Evolutionary conservation across 2,888 invertebrate genomes (phyloP).

Genomic region (Drosophila falleni): DNA sequence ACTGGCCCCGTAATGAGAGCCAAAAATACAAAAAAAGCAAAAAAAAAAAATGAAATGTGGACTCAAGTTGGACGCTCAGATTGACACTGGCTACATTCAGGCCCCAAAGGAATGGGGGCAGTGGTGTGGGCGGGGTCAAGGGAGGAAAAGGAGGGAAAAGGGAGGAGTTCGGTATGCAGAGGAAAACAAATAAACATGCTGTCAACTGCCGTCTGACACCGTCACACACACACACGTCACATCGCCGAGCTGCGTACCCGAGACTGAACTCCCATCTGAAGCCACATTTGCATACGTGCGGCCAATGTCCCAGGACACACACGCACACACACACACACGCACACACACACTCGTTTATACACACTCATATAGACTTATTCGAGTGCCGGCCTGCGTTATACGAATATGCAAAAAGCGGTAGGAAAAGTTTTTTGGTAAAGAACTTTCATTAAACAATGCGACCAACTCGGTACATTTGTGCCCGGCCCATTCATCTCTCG

Average conservation of each 20-base stretch:
- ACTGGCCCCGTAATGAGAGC: constrained; percentile 30
- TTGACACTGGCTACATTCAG: constrained; percentile 51
- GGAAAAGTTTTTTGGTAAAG: constrained; percentile 80
- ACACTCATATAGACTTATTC: constrained; percentile 17
- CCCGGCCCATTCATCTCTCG: constrained; percentile 63
- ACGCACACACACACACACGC: constrained; percentile 35
- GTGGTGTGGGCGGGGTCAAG: too few species aligned
- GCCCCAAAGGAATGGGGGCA: background rate
- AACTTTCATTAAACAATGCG: constrained; percentile 81
- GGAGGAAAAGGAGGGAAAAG: background rate
- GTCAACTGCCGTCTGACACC: constrained; percentile 81
- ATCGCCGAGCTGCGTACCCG: constrained; percentile 25
- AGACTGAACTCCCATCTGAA: constrained; percentile 48
- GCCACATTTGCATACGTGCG: constrained; percentile 67
- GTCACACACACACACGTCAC: too few species aligned
- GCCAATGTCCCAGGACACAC: constrained; percentile 55
- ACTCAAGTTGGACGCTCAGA: constrained; percentile 38
- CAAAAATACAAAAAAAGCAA: constrained; percentile 1
- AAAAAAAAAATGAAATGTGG: constrained; percentile 3
- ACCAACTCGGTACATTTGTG: constrained; percentile 70
- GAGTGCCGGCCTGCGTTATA: constrained; percentile 36
- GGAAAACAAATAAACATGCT: constrained; percentile 81
- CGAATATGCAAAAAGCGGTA: constrained; percentile 38
- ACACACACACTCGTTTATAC: constrained; percentile 9
- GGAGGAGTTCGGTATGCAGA: constrained; percentile 22